These are phyloP conservation scores for Alloplasta piceator DNA, from an alignment of 2,888 invertebrate genomes.

Conservation along the genomic window DNA sequence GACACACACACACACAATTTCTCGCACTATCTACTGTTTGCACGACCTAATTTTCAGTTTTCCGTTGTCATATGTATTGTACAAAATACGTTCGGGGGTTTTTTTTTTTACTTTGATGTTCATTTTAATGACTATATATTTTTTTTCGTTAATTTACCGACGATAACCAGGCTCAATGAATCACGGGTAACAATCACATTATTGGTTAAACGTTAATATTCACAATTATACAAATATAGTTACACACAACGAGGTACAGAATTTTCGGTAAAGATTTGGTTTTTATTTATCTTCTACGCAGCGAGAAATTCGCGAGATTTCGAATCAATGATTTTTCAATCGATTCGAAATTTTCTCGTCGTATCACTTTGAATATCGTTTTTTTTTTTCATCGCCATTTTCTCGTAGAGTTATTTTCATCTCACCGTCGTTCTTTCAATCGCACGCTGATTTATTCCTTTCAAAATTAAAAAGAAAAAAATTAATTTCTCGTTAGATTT, in stretches of 20 bases:
- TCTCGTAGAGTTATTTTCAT: slow-evolving; percentile 40
- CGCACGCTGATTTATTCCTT: slow-evolving; percentile 41
- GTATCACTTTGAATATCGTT: slow-evolving; percentile 33
- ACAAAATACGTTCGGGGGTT: slow-evolving; percentile 61
- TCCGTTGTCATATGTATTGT: slow-evolving; percentile 57
- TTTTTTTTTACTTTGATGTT: slow-evolving; percentile 28
- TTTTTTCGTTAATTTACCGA: slow-evolving; percentile 39
- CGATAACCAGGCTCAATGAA: slow-evolving; percentile 70
- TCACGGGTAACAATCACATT: slow-evolving; percentile 79
- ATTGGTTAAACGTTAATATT: slow-evolving; percentile 76
- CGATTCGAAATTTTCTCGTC: slow-evolving; percentile 16
- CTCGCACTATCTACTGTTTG: slow-evolving; percentile 37
- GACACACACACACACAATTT: slow-evolving; percentile 14
- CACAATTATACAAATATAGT: slow-evolving; percentile 81
- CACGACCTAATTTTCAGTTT: slow-evolving; percentile 48
- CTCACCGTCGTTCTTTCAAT: slow-evolving; percentile 35
- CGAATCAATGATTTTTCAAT: slow-evolving; percentile 45
- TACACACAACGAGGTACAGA: slow-evolving; percentile 79
- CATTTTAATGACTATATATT: slow-evolving; percentile 28
- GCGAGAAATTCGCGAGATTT: slow-evolving; percentile 55
- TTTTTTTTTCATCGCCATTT: slow-evolving; percentile 46
- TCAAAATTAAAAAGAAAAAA: slow-evolving; percentile 41
- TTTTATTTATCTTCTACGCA: slow-evolving; percentile 13
- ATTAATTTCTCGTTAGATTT: slow-evolving; percentile 38
- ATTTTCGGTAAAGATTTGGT: slow-evolving; percentile 73